Conservation (phyloP, 2,797 vertebrate genomes). For the Pangasius macronema region DNA sequence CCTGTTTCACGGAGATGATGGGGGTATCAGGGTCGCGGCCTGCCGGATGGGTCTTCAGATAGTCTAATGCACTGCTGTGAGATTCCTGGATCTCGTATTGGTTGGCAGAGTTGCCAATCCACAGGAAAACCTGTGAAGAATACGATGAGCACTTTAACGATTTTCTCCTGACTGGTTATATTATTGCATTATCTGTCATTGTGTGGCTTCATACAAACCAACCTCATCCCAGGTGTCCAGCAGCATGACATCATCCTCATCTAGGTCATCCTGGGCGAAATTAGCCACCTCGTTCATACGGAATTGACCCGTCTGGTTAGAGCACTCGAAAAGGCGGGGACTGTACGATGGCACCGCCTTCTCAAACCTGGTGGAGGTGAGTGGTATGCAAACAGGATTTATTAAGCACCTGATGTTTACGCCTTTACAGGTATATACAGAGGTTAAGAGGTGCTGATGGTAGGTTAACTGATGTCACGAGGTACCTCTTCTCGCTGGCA, state of each 20-base stretch:
- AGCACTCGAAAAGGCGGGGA: constrained; percentile 90
- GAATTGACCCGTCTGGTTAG: constrained; percentile 87
- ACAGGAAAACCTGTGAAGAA: constrained; percentile 82
- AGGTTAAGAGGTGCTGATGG: not conserved
- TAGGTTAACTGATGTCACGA: not conserved
- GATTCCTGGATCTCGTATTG: constrained; percentile 81
- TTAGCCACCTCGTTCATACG: constrained; percentile 84
- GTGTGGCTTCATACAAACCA: constrained; percentile 48
- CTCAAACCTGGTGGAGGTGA: constrained; percentile 74
- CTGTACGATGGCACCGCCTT: constrained; percentile 69
- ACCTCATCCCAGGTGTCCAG: constrained; percentile 95
- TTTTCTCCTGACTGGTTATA: not conserved
- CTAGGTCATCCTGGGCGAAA: constrained; percentile 86
- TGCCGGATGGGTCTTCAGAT: constrained; percentile 84
- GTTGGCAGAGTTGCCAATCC: constrained; percentile 84
- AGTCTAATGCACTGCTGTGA: constrained; percentile 73
- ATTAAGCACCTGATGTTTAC: not conserved
- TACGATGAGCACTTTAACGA: not conserved
- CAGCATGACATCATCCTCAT: constrained; percentile 91
- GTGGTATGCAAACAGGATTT: not conserved
- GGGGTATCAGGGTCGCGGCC: constrained; percentile 82
- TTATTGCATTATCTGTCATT: not conserved
- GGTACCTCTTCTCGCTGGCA: constrained; percentile 83
- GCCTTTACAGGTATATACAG: not conserved
- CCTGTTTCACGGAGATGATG: constrained; percentile 82